These are phyloP conservation scores for Drosophila carrolli DNA, from an alignment of 1,140 invertebrate species.

Conservation along the genomic window DNA sequence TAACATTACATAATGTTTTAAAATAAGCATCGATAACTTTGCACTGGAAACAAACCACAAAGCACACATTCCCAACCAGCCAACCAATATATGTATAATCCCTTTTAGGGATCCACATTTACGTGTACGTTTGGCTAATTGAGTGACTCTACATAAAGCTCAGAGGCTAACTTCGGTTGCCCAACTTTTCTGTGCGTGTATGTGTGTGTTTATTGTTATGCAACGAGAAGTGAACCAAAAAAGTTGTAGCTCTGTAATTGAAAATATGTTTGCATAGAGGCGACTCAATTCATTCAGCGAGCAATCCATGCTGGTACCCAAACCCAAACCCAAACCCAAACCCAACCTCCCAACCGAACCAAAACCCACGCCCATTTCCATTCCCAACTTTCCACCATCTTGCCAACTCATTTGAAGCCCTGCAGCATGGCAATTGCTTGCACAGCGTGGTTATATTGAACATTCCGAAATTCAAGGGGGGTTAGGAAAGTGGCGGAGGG, in stretches of 20 bases:
- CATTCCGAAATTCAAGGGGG: constrained; percentile 29
- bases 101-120: constrained; percentile 32
- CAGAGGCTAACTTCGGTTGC: constrained; percentile 37
- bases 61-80: not conserved
- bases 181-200: constrained; percentile 29
- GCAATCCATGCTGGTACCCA: constrained; percentile 21
- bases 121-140: constrained; percentile 49
- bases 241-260: constrained; percentile 49
- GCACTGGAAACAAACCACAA: not conserved
- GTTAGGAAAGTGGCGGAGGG: no score
- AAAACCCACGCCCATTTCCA: not conserved
- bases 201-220: constrained; percentile 43
- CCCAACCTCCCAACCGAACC: not conserved
- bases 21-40: constrained; percentile 26
- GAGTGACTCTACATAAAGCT: constrained; percentile 32
- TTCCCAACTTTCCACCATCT: constrained; percentile 45
- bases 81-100: constrained; percentile 11
- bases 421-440: constrained; percentile 43
- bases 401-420: constrained; percentile 49
- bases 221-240: constrained; percentile 43
- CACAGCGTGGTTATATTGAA: constrained; percentile 49
- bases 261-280: constrained; percentile 53
- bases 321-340: not conserved
- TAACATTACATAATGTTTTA: constrained; percentile 16
- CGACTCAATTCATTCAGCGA: constrained; percentile 43